phyloP scores from a whole-genome alignment of 2,113 vertebrate genomes.

The Ciconia boyciana region DNA sequence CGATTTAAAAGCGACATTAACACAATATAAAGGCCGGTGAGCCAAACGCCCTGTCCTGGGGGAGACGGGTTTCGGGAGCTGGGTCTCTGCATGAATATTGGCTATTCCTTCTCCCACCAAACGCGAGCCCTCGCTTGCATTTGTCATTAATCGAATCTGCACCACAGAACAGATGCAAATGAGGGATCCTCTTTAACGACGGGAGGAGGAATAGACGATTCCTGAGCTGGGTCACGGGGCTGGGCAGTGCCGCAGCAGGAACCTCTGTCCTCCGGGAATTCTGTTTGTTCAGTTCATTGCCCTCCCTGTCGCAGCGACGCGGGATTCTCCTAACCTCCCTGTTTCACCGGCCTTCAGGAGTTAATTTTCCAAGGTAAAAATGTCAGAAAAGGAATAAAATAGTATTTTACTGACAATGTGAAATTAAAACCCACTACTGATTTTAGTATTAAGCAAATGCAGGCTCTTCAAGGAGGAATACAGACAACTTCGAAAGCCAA shows the following conservation, averaged over 20 bases:
- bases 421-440: fast-evolving
- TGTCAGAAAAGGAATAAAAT: background rate
- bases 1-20: fast-evolving
- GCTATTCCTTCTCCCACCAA: background rate
- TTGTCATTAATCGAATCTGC: too few species aligned
- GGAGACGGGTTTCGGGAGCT: background rate
- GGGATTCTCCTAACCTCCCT: background rate
- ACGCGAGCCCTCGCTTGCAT: background rate
- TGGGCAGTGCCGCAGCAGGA: background rate
- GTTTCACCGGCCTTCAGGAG: too few species aligned
- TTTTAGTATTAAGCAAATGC: background rate
- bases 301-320: fast-evolving
- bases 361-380: background rate
- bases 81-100: background rate
- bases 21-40: background rate
- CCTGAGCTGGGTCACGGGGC: background rate
- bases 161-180: background rate
- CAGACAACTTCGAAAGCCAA: background rate
- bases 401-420: background rate
- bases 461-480: too few species aligned
- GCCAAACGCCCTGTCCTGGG: background rate
- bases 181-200: background rate
- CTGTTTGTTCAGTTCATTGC: background rate
- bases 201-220: background rate
- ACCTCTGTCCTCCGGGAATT: background rate